These are phyloP conservation scores for Stegostoma tigrinum DNA, from an alignment of 2,113 vertebrate genomes.

Conservation along the genomic window DNA sequence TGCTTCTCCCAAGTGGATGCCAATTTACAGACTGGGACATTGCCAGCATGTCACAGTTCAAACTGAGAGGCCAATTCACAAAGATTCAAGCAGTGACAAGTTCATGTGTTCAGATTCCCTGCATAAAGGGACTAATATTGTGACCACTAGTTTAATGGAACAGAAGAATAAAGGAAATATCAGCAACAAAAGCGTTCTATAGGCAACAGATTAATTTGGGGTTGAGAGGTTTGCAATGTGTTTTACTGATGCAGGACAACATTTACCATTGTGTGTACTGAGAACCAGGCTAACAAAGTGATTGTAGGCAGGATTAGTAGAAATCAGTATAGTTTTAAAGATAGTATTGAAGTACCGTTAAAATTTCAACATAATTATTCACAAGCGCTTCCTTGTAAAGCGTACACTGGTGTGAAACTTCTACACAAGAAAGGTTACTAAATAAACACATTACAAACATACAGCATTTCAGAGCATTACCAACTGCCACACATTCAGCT, in stretches of 20 bases:
- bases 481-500: no score
- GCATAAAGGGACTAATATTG: background rate
- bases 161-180: background rate
- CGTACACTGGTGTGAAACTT: background rate
- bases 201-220: background rate
- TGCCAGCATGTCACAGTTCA: constrained; percentile 9
- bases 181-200: background rate
- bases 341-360: constrained; percentile 28
- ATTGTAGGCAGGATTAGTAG: constrained; percentile 22
- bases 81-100: background rate
- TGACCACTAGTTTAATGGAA: background rate
- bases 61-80: background rate
- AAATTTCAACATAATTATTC: background rate
- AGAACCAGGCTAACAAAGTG: background rate
- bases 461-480: background rate
- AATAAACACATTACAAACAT: background rate
- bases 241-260: background rate
- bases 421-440: background rate
- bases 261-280: background rate
- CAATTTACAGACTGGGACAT: background rate
- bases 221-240: background rate
- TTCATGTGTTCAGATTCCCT: background rate
- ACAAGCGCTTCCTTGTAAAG: background rate
- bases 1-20: background rate
- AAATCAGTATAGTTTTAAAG: constrained; percentile 1